These are phyloP conservation scores for Psephotus haematonotus DNA, from an alignment of 2,113 vertebrate species.

Conservation along the genomic window DNA sequence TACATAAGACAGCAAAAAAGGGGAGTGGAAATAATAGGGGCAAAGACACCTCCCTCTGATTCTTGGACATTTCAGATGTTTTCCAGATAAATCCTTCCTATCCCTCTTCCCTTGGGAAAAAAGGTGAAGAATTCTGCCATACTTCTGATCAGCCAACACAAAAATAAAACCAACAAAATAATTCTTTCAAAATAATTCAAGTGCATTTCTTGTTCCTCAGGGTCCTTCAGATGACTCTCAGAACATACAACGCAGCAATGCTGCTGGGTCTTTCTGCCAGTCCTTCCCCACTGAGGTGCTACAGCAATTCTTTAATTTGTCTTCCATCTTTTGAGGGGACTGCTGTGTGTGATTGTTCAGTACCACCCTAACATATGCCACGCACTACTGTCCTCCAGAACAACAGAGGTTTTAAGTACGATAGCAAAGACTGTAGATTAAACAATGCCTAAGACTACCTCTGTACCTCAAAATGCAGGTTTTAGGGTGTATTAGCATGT, in stretches of 20 bases:
- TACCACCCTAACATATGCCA: neutral
- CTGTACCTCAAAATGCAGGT: neutral
- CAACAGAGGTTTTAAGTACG: neutral
- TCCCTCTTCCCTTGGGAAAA: neutral
- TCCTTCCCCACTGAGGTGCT: accelerated
- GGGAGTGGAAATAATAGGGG: neutral
- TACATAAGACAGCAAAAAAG: neutral
- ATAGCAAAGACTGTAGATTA: neutral
- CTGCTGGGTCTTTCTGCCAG: neutral
- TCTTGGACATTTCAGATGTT: neutral
- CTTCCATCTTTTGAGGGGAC: neutral
- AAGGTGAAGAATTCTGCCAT: neutral
- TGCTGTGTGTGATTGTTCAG: neutral
- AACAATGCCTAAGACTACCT: neutral
- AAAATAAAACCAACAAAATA: neutral
- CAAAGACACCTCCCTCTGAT: neutral
- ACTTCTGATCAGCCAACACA: neutral
- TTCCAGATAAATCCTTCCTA: neutral
- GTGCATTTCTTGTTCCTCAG: neutral
- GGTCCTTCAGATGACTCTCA: neutral
- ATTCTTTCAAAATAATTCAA: neutral
- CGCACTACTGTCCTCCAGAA: neutral
- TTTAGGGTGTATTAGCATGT: neutral
- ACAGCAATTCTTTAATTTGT: neutral
- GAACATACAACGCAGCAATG: neutral